Base-by-base conservation (phyloP, 2,797 vertebrate genomes). In the Pangasius mekongensis region DNA sequence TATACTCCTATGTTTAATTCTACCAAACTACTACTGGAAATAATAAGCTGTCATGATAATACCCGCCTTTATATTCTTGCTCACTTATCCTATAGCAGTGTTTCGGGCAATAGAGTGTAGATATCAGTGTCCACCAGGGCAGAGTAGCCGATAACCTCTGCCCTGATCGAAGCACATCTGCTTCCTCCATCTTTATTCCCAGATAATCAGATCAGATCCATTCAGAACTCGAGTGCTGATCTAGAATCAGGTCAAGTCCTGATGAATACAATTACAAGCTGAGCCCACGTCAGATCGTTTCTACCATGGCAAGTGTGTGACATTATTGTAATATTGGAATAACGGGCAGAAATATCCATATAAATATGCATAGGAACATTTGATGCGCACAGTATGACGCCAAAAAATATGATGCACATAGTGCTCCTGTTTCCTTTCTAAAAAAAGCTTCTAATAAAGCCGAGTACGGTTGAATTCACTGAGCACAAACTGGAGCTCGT, bases 201-300 rank as follows among this genome's bases (percentile, higher is more conserved):
- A 69, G 14, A 24, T 69, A 69, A 54, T 69, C 64, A 54, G 43
- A 67, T 7, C 39, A 43, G 36, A 60, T 3, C 56, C 27, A 52
- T 54, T 78, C n/a, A 39, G 33, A 22, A 4, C 52, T 33, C 52
- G 22, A 58, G 18, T 20, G 52, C 81, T 83, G 36, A 83, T 66
- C 81, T n/a, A n/a, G 24, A 49, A 66, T n/a, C 60, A 83, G 81
- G 60, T 64, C 60, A 82, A 27, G 33, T 60, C 27, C 33, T 81
- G 30, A 81, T 62, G 33, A 60, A 83, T 13, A 62, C 80, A 43
- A 27, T 43, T 43, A 83, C 80, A 47, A 43, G 24, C 24, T 66
- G 7, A 64, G 81, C 36, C 24, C 22, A 10, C 11, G 39, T 1
- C 27, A 64, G 20, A 6, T 52, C 11, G 52, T 84, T 30, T 52